Evolutionary conservation across 2,113 vertebrate genomes (phyloP).

Genomic region (Lepidothrix coronata): DNA sequence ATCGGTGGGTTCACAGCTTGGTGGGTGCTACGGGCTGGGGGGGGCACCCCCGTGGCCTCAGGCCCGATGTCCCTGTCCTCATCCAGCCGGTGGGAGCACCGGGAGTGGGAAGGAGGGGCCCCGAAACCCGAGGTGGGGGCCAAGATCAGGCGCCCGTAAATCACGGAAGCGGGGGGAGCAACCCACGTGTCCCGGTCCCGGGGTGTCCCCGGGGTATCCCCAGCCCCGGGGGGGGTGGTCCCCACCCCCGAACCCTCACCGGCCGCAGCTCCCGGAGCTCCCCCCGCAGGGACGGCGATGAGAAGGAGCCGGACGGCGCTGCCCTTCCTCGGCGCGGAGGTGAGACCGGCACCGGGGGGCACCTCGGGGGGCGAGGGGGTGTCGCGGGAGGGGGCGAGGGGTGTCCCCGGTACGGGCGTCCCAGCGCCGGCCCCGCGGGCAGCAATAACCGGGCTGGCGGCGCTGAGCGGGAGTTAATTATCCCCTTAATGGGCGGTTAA

Average conservation of each 20-base stretch:
- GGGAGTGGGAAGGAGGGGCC: neutral
- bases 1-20: rapidly evolving
- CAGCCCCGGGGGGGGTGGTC: neutral
- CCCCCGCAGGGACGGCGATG: slow-evolving; percentile 6
- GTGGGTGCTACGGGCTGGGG: neutral
- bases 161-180: neutral
- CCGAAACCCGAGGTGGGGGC: neutral
- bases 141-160: neutral
- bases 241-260: neutral
- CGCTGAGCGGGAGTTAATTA: slow-evolving; percentile 29
- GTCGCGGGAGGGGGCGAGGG: neutral
- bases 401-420: neutral
- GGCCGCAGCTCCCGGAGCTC: neutral
- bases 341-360: neutral
- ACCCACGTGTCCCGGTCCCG: neutral
- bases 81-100: neutral
- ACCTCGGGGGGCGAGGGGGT: neutral
- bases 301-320: slow-evolving; percentile 13
- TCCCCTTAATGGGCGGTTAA: slow-evolving; percentile 44
- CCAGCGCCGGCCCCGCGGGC: neutral
- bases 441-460: neutral
- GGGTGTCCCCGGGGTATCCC: neutral
- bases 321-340: slow-evolving; percentile 55
- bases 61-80: neutral
- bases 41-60: neutral